phyloP scores from a whole-genome alignment of 2,888 invertebrate genomes.

The Shargacucullia verbasci region DNA sequence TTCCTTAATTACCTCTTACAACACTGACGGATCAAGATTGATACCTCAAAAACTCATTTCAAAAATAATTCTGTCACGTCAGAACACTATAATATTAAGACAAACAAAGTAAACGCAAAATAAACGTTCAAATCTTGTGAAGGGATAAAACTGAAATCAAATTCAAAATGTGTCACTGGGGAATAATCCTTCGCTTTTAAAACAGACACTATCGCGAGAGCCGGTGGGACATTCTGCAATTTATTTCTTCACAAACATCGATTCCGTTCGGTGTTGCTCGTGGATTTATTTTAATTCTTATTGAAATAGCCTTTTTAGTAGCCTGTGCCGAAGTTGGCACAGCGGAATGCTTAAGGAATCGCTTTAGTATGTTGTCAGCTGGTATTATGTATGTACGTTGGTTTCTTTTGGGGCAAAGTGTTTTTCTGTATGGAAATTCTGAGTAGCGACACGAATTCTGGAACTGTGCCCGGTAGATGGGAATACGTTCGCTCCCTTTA shows the following conservation, averaged over 20 bases:
- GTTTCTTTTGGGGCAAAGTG: too few species aligned
- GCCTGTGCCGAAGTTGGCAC: not conserved
- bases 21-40: not conserved
- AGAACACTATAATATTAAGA: conserved; percentile 11
- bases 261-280: conserved; percentile 24
- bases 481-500: too few species aligned
- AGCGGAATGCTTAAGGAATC: not conserved
- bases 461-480: too few species aligned
- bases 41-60: not conserved
- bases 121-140: conserved; percentile 41
- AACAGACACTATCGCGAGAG: conserved; percentile 53
- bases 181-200: conserved; percentile 60
- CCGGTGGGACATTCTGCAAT: conserved; percentile 52
- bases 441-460: too few species aligned
- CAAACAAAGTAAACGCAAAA: conserved; percentile 25
- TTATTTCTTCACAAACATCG: conserved; percentile 50
- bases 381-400: too few species aligned
- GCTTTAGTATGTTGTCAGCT: not conserved
- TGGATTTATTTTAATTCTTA: conserved; percentile 27
- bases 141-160: conserved; percentile 55
- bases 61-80: not conserved
- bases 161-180: conserved; percentile 56
- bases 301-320: not conserved
- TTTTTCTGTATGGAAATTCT: too few species aligned
- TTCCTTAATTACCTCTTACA: too few species aligned